Conservation (phyloP, 2,797 vertebrate genomes). For the Anniella stebbinsi region DNA sequence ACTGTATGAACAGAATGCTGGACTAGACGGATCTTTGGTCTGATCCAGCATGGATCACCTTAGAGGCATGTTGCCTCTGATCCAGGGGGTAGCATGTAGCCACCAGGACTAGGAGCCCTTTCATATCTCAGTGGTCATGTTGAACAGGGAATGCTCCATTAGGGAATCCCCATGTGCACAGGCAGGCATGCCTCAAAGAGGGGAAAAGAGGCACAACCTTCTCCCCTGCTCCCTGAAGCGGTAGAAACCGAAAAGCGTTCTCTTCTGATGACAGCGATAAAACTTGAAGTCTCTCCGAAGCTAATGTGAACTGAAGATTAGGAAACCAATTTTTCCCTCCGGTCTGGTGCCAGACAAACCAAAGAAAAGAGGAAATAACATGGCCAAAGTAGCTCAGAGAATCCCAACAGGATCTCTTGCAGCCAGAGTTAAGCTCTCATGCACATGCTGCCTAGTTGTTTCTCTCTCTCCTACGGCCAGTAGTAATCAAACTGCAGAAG, state of each 20-base stretch:
- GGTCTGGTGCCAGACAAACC: not conserved
- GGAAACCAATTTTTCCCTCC: too few species aligned
- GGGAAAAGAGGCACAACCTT: too few species aligned
- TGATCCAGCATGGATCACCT: too few species aligned
- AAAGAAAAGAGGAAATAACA: not conserved
- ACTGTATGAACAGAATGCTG: too few species aligned
- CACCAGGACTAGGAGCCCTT: too few species aligned
- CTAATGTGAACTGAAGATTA: not conserved
- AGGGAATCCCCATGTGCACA: not conserved
- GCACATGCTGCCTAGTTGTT: not conserved
- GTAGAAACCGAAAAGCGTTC: not conserved
- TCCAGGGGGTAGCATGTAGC: too few species aligned
- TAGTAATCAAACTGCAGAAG: not conserved
- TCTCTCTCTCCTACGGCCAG: too few species aligned
- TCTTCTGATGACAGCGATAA: not conserved
- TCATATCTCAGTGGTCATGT: not conserved
- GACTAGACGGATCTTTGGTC: too few species aligned
- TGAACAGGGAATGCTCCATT: not conserved
- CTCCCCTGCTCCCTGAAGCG: too few species aligned
- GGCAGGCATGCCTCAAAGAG: too few species aligned
- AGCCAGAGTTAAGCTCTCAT: not conserved
- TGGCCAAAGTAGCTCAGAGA: too few species aligned
- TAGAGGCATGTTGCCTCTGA: too few species aligned
- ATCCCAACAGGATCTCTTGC: not conserved
- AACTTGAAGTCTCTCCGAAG: not conserved